phyloP scores from a whole-genome alignment of 2,113 vertebrate species.

The Emydura subglobosa region DNA sequence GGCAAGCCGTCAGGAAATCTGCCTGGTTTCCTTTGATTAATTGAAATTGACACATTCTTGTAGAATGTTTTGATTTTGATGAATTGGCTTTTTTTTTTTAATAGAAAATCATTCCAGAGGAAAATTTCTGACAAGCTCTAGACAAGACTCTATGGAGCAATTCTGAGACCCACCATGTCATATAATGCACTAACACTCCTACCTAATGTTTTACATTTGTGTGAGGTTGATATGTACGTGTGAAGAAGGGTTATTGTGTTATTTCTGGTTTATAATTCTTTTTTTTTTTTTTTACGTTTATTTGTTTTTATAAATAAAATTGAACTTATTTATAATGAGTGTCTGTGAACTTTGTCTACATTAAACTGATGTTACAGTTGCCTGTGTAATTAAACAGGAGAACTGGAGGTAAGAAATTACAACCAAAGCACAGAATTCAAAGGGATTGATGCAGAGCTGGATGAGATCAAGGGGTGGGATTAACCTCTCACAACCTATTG shows the following conservation, averaged over 20 bases:
- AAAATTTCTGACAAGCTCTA: background rate
- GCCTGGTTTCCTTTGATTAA: background rate
- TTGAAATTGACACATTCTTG: background rate
- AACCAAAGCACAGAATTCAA: background rate
- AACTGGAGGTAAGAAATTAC: background rate
- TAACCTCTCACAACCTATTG: background rate
- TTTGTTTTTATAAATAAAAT: background rate
- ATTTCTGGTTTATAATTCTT: background rate
- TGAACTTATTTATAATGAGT: background rate
- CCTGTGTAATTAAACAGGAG: background rate
- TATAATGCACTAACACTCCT: background rate
- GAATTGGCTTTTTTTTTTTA: background rate
- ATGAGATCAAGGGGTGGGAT: background rate
- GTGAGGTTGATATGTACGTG: background rate
- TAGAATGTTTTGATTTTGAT: background rate
- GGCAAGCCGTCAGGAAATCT: background rate
- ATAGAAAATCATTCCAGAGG: background rate
- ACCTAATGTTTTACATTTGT: background rate
- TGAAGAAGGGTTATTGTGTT: background rate
- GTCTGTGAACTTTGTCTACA: background rate
- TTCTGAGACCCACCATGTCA: background rate
- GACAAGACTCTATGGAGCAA: background rate
- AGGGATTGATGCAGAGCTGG: background rate
- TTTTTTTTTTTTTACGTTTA: background rate
- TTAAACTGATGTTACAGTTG: background rate